A percentile compares a stretch with the other conserved stretches of the same genome.
Conservation (phyloP, 2,888 invertebrate genomes). For the Chaetogeoica ovagalla region DNA sequence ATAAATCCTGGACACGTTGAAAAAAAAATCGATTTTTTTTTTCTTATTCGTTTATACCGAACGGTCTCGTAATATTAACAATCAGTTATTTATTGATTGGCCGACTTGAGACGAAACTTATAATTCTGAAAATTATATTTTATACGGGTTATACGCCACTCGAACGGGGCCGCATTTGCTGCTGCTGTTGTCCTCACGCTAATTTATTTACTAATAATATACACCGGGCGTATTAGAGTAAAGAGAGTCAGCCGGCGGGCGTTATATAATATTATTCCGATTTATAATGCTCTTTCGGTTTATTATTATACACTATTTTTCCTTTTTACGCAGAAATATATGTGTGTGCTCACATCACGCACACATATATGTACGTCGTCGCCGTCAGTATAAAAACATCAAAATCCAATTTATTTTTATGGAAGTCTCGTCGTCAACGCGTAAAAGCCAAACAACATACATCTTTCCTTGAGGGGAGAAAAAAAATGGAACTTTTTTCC, state of each 20-base stretch:
- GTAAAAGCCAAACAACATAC: constrained; percentile 22
- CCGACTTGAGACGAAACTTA: background rate
- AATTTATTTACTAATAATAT: constrained; percentile 23
- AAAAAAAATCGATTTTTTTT: no score
- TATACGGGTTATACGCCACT: background rate
- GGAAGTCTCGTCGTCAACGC: background rate
- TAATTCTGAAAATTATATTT: background rate
- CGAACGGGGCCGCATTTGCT: background rate
- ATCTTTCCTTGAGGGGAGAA: background rate
- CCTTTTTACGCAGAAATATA: background rate
- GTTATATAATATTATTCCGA: constrained; percentile 15
- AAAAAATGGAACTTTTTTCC: constrained; percentile 11
- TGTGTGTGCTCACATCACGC: background rate
- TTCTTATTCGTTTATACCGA: no score
- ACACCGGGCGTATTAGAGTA: background rate
- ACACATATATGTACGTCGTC: background rate
- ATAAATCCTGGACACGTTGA: no score
- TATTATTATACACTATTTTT: constrained; percentile 26
- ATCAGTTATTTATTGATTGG: background rate
- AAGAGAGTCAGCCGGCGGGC: background rate
- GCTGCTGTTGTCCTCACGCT: background rate
- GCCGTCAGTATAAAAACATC: constrained; percentile 27
- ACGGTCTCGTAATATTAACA: no score
- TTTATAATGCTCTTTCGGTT: constrained; percentile 30
- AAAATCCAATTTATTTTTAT: constrained; percentile 43